These are phyloP conservation scores for Umimayanthus kanabou DNA, from an alignment of 92 coral and sea anemone species.

Conservation along the genomic window DNA sequence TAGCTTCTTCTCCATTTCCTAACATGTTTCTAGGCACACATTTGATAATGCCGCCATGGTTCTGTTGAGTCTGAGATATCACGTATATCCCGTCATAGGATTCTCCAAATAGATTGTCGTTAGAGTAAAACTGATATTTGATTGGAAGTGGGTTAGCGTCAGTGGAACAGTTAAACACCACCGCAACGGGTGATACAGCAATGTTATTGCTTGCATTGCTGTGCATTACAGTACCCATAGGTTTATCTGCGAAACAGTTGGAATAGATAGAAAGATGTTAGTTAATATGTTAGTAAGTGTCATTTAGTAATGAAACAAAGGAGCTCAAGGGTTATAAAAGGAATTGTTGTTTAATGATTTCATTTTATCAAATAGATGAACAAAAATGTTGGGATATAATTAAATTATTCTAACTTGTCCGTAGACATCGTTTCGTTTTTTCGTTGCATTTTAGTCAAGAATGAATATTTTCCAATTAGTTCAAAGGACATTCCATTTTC, in stretches of 20 bases:
- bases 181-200: neutral
- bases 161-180: slow-evolving; percentile 21
- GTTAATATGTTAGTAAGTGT: neutral
- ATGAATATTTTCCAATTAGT: too few relatives aligned
- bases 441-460: too few relatives aligned
- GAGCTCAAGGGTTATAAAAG: too few relatives aligned
- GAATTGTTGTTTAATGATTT: neutral
- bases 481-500: too few relatives aligned
- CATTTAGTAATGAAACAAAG: neutral
- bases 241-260: slow-evolving; percentile 20
- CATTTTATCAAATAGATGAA: neutral
- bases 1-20: slow-evolving; percentile 1
- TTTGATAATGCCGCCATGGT: neutral
- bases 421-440: too few relatives aligned
- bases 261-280: neutral
- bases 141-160: slow-evolving; percentile 15
- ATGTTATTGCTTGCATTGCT: slow-evolving; percentile 15
- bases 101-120: neutral
- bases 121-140: neutral
- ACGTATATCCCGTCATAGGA: neutral
- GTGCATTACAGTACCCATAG: neutral
- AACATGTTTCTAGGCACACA: slow-evolving; percentile 2
- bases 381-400: too few relatives aligned
- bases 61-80: neutral
- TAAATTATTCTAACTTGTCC: too few relatives aligned